Evolutionary conservation across 64 coral and sea anemone species (phyloP).

Genomic region (Montipora capricornis): DNA sequence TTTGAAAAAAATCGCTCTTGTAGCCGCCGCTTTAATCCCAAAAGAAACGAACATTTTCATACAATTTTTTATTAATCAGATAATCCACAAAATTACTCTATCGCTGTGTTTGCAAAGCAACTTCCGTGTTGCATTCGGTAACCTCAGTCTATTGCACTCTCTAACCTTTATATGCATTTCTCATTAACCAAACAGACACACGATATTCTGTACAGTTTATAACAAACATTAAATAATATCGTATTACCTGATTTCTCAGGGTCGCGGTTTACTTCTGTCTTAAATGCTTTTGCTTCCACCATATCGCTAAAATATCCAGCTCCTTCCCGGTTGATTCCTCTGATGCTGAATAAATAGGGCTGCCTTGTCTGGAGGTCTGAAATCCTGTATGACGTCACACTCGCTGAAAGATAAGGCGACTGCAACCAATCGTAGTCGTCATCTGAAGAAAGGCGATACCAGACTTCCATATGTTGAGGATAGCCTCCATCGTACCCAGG

Average conservation of each 20-base stretch:
- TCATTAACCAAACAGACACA: too few relatives aligned
- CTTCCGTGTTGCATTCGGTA: too few relatives aligned
- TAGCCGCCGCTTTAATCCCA: too few relatives aligned
- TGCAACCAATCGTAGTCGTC: slow-evolving; percentile 78
- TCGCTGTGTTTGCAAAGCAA: too few relatives aligned
- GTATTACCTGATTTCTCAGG: slow-evolving; percentile 44
- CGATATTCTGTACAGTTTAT: not conserved
- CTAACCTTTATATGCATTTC: too few relatives aligned
- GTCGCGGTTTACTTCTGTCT: slow-evolving; percentile 29
- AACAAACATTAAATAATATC: too few relatives aligned
- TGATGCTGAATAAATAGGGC: slow-evolving; percentile 74
- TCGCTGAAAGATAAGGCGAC: slow-evolving; percentile 35
- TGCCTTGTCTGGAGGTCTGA: slow-evolving; percentile 34
- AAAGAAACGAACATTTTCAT: too few relatives aligned
- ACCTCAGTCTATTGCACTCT: too few relatives aligned
- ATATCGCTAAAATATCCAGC: slow-evolving; percentile 74
- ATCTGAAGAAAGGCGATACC: slow-evolving; percentile 67
- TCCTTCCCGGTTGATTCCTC: slow-evolving; percentile 88
- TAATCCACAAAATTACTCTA: too few relatives aligned
- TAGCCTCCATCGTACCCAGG: slow-evolving; percentile 93
- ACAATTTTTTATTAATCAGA: too few relatives aligned
- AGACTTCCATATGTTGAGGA: slow-evolving; percentile 83
- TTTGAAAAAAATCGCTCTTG: too few relatives aligned
- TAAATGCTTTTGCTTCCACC: slow-evolving; percentile 51
- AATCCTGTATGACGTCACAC: slow-evolving; percentile 71